Conservation (phyloP, 2,888 invertebrate species). For the Morpho achilles region DNA sequence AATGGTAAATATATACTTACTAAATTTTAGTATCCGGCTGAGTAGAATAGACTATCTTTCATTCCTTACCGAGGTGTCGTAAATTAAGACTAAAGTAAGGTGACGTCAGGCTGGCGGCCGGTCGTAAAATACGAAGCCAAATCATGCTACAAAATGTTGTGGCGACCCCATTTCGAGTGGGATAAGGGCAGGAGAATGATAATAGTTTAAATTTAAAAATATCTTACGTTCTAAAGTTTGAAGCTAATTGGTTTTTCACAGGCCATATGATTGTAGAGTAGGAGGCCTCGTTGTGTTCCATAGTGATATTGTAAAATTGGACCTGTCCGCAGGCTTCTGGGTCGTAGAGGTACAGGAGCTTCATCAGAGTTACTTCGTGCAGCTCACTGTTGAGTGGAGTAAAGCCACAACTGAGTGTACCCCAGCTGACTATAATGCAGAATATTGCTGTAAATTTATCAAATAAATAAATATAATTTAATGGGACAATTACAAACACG, state of each 20-base stretch:
- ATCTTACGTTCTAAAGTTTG: constrained; percentile 47
- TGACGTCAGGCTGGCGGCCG: too few relatives aligned
- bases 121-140: too few relatives aligned
- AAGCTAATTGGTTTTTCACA: constrained; percentile 44
- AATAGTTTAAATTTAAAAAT: not conserved
- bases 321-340: constrained; percentile 52
- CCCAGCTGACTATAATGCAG: constrained; percentile 47
- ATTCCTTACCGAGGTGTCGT: too few relatives aligned
- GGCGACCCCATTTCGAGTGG: too few relatives aligned
- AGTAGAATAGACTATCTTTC: too few relatives aligned
- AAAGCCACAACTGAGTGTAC: constrained; percentile 49
- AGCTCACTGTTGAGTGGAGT: constrained; percentile 43
- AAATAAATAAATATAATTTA: not conserved
- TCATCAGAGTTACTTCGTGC: constrained; percentile 56
- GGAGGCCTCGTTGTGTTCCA: constrained; percentile 14
- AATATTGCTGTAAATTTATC: constrained; percentile 40
- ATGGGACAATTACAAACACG: too few relatives aligned
- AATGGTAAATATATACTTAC: too few relatives aligned
- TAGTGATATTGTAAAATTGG: constrained; percentile 58
- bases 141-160: too few relatives aligned
- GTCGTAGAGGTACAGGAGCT: constrained; percentile 62
- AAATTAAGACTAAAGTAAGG: too few relatives aligned
- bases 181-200: too few relatives aligned
- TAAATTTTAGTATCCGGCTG: too few relatives aligned
- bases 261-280: constrained; percentile 53